These are phyloP conservation scores for Ellobium chinense DNA, from an alignment of 2,888 invertebrate genomes.

Conservation along the genomic window DNA sequence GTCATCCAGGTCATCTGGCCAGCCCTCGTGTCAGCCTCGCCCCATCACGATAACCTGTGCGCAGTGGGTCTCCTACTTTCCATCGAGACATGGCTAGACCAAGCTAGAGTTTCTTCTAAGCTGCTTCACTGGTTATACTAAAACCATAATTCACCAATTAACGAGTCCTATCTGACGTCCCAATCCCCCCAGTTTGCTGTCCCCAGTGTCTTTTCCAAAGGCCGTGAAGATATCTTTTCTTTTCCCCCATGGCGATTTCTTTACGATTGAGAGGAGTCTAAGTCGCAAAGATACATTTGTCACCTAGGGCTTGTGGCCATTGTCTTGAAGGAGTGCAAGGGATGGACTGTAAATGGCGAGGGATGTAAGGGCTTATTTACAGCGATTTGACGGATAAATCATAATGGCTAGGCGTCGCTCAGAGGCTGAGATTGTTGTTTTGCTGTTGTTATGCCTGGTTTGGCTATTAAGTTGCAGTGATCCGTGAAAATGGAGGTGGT, in stretches of 20 bases:
- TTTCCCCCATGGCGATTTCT: neutral
- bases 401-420: neutral
- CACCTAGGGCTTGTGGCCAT: neutral
- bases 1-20: slow-evolving; percentile 16
- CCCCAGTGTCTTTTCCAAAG: neutral
- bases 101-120: neutral
- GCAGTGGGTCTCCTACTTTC: slow-evolving; percentile 1
- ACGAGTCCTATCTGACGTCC: neutral
- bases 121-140: neutral
- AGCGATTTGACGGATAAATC: slow-evolving; percentile 15
- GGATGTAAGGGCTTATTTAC: neutral
- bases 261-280: neutral
- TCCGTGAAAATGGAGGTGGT: slow-evolving; percentile 19
- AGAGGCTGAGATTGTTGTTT: neutral
- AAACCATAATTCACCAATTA: slow-evolving; percentile 34
- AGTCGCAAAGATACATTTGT: neutral
- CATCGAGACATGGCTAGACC: neutral
- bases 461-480: slow-evolving; percentile 2
- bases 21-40: neutral
- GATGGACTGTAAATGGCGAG: neutral
- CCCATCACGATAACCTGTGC: neutral
- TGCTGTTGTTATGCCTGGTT: neutral
- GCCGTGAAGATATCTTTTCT: slow-evolving; percentile 12
- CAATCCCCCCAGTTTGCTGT: neutral
- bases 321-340: neutral